Evolutionary conservation across 2,797 vertebrate species (phyloP).

Genomic region (Natrix natrix): DNA sequence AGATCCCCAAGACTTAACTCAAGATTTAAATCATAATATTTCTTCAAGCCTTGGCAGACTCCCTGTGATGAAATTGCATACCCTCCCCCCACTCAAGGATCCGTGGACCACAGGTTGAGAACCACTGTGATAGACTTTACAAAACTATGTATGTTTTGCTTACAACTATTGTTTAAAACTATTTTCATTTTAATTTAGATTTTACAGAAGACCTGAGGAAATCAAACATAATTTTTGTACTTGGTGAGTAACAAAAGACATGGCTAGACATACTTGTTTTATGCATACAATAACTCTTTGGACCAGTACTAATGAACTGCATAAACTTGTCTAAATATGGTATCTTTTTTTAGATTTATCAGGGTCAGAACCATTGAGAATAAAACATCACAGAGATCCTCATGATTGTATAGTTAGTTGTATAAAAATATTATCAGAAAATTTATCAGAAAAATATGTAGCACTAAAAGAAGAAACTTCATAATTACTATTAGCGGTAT

Average conservation of each 20-base stretch:
- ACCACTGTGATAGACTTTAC: neutral
- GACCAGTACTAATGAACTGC: neutral
- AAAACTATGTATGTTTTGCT: neutral
- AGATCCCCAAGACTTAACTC: neutral
- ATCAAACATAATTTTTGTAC: constrained; percentile 88
- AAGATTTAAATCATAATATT: neutral
- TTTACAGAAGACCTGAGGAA: constrained; percentile 82
- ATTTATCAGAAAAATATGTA: neutral
- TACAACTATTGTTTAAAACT: neutral
- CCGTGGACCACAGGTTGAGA: neutral
- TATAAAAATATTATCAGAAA: neutral
- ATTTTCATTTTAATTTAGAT: constrained; percentile 62
- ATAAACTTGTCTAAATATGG: neutral
- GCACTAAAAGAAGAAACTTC: neutral
- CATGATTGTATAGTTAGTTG: neutral
- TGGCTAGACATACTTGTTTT: neutral
- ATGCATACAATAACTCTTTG: neutral
- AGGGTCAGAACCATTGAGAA: neutral
- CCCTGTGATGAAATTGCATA: neutral
- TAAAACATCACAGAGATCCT: neutral
- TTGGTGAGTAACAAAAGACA: constrained; percentile 78
- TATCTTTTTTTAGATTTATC: neutral
- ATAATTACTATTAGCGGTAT: neutral
- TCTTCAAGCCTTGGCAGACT: neutral
- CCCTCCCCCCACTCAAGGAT: neutral